Base-by-base conservation (phyloP, 1,140 invertebrate species). In the Odontomachus brunneus region DNA sequence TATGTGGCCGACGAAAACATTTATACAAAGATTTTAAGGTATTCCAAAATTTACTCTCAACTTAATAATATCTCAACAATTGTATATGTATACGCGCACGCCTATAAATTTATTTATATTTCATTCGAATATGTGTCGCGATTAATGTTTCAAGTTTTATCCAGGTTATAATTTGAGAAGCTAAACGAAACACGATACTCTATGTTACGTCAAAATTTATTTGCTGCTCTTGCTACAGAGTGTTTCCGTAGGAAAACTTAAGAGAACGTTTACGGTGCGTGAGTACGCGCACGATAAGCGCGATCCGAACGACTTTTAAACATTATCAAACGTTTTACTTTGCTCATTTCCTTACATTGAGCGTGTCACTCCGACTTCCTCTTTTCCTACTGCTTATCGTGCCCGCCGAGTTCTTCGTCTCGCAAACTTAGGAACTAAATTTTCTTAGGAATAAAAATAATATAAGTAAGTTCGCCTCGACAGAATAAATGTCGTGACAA, bases 241-340 rank as follows among this genome's bases (percentile, higher is more conserved):
- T 63, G 44, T 33, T 38, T 15, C 11, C 62, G 22, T 38, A 76
- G 48, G 44, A 33, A 62, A 66, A 66, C 29, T 26, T 66, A 53
- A 76, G 48, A 66, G 49, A 76, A 38, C 60, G 29, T 76, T 76
- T 66, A 66, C 26, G 62, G 26, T 14, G 12, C 49, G 53, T 53
- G 33, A 76, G 44, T 33, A 33, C n/a, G 73, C 29, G n/a, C n/a
- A n/a, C n/a, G 73, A 76, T 76, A 76, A 76, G 29, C 62, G 19
- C 62, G 48, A 24, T 76, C 57, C 33, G 74, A 66, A 29, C 19
- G 62, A 38, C 26, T 65, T 17, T 49, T 19, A 66, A 48, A 44
- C 38, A 55, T 66, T 66, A 48, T 76, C 26, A 29, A 76, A 76
- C 29, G 9, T 76, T 53, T 55, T 26, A 22, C n/a, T 19, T 5